Base-by-base conservation (phyloP, 2,797 vertebrate genomes). In the Pipistrellus nathusii region DNA sequence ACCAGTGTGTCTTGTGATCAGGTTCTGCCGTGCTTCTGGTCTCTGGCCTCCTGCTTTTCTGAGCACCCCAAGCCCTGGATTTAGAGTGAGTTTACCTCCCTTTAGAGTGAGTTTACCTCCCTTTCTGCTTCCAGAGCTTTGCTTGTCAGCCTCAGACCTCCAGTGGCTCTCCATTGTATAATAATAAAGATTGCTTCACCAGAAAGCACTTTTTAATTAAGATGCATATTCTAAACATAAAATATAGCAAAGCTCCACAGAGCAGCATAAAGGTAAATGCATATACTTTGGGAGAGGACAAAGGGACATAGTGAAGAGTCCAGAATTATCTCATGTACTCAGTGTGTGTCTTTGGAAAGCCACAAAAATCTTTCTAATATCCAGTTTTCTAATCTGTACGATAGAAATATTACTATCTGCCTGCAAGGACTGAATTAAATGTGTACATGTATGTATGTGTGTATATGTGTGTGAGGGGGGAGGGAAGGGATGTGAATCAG, bases 321-420 rank as follows among this genome's bases (percentile, higher is more conserved):
- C 62, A 75, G 21, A 91, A 90, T 30, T 57, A 38, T 44, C 44
- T 55, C 13, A 18, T 6, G 11, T 55, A 64, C 18, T 90, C 59
- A 89, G 15, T 57, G 12, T 57, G 12, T 85, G 51, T 82, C 20
- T 46, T 84, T 62, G 18, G 27, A 23, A 84, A 77, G 6, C 10
- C 84, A 94, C 18, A 78, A 46, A 46, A 94, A 51, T 55, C 35
- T 93, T 55, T 77, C 35, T 46, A 8, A 53, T 85, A 18, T 77
- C 25, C 10, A 51, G 10, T 62, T 85, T 81, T 93, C n/a, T 32
- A 6, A 69, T 12, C 6, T 72, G 4, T 66, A 7, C n/a, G 68
- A 46, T 32, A 23, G 12, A 89, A 89, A 72, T 85, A 81, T 88
- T 85, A 77, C 66, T 44, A 89, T 62, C 20, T 93, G n/a, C 41